Evolutionary conservation across 2,888 invertebrate species (phyloP).

Genomic region (Lithodes maja): DNA sequence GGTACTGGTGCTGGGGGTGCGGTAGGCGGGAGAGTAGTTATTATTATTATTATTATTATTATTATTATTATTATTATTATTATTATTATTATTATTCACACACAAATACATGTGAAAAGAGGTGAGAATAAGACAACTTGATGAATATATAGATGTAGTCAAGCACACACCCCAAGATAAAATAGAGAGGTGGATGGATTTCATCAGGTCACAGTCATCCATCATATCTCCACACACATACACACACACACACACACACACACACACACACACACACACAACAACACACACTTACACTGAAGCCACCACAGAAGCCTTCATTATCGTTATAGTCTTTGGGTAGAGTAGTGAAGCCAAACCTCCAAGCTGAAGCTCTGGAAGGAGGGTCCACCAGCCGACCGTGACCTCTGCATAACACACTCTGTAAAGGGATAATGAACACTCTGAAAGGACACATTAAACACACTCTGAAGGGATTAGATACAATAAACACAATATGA

Average conservation of each 20-base stretch:
- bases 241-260: slow-evolving; percentile 9
- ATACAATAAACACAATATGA: too few relatives aligned
- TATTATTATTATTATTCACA: too few relatives aligned
- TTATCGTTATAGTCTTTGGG: slow-evolving; percentile 78
- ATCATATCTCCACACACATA: too few relatives aligned
- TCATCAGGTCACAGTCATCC: too few relatives aligned
- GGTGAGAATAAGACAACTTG: too few relatives aligned
- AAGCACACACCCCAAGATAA: too few relatives aligned
- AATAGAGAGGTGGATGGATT: too few relatives aligned
- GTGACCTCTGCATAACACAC: slow-evolving; percentile 74
- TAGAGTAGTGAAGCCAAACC: slow-evolving; percentile 75
- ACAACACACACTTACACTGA: slow-evolving; percentile 64
- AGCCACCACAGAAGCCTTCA: slow-evolving; percentile 78
- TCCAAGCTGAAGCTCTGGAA: slow-evolving; percentile 78
- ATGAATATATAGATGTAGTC: too few relatives aligned
- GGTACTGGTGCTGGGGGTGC: slow-evolving; percentile 79
- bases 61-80: not conserved
- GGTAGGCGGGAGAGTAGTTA: not conserved
- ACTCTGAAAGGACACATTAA: too few relatives aligned
- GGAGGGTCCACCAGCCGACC: slow-evolving; percentile 78
- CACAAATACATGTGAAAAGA: too few relatives aligned
- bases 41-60: not conserved
- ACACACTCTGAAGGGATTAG: too few relatives aligned
- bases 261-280: too few relatives aligned
- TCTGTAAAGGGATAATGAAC: not conserved